Evolutionary conservation across 2,888 invertebrate species (phyloP).

Genomic region (Habrosyne pyritoides): DNA sequence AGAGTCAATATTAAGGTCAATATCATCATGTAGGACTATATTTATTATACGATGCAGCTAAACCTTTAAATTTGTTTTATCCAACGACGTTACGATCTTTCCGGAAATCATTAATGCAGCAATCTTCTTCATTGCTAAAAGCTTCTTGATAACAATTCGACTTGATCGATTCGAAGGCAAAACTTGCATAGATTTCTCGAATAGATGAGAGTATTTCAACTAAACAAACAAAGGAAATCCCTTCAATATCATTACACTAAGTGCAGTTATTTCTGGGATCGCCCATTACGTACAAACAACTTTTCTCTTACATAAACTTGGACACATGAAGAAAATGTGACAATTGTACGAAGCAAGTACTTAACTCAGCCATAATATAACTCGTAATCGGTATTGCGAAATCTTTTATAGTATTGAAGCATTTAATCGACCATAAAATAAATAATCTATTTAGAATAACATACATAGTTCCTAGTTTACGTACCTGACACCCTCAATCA

Average conservation of each 20-base stretch:
- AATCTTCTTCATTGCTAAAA: too few species aligned
- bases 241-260: constrained; percentile 2
- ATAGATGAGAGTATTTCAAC: neutral
- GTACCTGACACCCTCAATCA: constrained; percentile 51
- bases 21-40: too few species aligned
- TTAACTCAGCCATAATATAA: neutral
- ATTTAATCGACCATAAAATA: neutral
- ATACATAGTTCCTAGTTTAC: neutral
- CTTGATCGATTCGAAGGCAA: neutral
- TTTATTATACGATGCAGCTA: too few species aligned
- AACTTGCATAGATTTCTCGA: neutral
- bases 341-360: neutral
- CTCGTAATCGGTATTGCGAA: neutral
- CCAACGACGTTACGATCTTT: too few species aligned
- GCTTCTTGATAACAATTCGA: neutral
- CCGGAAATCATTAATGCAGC: too few species aligned
- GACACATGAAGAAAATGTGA: neutral
- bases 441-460: neutral
- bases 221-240: constrained; percentile 1
- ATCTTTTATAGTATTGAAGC: neutral
- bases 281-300: neutral
- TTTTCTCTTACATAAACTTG: neutral
- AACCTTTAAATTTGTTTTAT: too few species aligned
- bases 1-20: too few species aligned
- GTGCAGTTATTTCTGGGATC: neutral